A percentile compares a stretch with the other conserved stretches of the same genome.
phyloP scores from a whole-genome alignment of 92 coral and sea anemone species.

The Porites evermanni region DNA sequence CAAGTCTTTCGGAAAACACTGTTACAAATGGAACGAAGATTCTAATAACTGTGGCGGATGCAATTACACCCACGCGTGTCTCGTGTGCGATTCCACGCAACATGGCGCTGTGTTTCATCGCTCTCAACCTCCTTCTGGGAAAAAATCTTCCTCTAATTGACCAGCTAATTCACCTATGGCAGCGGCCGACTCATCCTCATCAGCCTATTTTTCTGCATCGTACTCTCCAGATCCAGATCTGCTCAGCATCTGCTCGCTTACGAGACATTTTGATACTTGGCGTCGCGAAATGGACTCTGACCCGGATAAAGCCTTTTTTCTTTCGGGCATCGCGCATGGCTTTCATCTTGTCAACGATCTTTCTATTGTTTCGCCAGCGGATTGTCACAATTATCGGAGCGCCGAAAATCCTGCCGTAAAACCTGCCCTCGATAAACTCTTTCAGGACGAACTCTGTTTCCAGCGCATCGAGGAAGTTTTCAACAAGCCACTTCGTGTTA shows the following conservation, averaged over 20 bases:
- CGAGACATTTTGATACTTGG: no score
- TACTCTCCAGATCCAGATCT: background rate
- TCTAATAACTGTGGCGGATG: background rate
- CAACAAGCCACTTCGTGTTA: background rate
- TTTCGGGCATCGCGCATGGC: conserved; percentile 2
- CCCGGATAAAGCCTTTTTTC: background rate
- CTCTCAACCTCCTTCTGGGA: background rate
- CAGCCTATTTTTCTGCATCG: background rate
- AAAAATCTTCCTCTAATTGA: background rate
- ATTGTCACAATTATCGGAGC: background rate
- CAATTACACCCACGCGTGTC: background rate
- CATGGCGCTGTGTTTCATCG: background rate
- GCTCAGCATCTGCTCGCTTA: background rate
- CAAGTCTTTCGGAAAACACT: background rate
- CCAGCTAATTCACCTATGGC: background rate
- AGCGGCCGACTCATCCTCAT: background rate
- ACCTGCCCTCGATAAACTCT: conserved; percentile 1
- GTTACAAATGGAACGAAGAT: background rate
- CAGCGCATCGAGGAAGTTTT: background rate
- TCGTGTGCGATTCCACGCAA: background rate
- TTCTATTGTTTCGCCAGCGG: background rate
- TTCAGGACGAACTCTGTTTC: background rate
- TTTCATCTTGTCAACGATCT: conserved; percentile 11
- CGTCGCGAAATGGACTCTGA: background rate
- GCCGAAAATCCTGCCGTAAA: conserved; percentile 6